phyloP scores from a whole-genome alignment of 2,888 invertebrate genomes.

The Sinhomidia bicolor region DNA sequence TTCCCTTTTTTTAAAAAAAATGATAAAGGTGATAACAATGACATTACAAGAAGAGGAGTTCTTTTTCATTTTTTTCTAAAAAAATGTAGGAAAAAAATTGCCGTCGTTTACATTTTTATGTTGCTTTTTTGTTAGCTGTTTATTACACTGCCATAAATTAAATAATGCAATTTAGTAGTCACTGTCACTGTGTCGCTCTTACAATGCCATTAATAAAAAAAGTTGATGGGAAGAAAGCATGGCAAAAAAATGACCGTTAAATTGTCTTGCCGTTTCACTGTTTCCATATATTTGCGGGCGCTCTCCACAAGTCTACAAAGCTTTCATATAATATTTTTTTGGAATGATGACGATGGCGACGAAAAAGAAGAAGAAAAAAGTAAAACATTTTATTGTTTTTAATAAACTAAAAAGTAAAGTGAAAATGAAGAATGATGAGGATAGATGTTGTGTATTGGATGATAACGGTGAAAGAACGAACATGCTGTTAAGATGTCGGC shows the following conservation, averaged over 20 bases:
- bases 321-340: no score
- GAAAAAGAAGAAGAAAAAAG: no score
- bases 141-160: slow-evolving; percentile 8
- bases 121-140: background rate
- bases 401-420: background rate
- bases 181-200: background rate
- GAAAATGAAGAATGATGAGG: slow-evolving; percentile 7
- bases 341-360: no score
- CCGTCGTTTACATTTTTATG: slow-evolving; percentile 8
- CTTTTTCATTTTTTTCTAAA: background rate
- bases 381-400: background rate
- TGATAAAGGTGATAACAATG: background rate
- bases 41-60: background rate
- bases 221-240: no score
- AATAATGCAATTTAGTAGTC: background rate
- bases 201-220: background rate
- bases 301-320: no score
- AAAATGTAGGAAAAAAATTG: background rate
- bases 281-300: no score
- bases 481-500: background rate
- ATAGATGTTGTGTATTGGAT: background rate
- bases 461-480: background rate
- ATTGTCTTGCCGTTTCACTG: no score
- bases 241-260: no score
- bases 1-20: background rate